These are phyloP conservation scores for Pyralis farinalis DNA, from an alignment of 2,888 invertebrate species.

Conservation along the genomic window DNA sequence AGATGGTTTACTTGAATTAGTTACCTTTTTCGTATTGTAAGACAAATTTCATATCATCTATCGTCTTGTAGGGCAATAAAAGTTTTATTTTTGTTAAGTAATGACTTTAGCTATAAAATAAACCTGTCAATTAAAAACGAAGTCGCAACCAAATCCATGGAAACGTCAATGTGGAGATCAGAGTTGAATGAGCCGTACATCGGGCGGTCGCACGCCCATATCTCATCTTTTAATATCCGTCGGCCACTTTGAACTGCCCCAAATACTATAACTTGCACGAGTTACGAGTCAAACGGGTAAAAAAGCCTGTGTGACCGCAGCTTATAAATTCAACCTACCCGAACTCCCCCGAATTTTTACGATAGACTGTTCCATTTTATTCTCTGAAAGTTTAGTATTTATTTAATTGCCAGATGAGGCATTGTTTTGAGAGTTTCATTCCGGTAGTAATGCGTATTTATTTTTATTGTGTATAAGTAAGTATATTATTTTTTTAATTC, in stretches of 20 bases:
- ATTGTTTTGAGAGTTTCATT: slow-evolving; percentile 7
- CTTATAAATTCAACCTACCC: slow-evolving; percentile 37
- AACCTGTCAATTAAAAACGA: slow-evolving; percentile 31
- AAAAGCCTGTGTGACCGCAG: slow-evolving; percentile 48
- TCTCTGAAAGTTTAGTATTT: slow-evolving; percentile 26
- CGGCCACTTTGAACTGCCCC: slow-evolving; percentile 74
- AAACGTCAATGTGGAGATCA: slow-evolving; percentile 42
- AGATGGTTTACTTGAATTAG: neutral
- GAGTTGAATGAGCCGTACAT: slow-evolving; percentile 61
- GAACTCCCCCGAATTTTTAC: slow-evolving; percentile 44
- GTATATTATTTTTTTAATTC: neutral
- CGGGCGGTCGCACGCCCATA: slow-evolving; percentile 59
- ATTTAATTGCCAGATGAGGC: slow-evolving; percentile 13
- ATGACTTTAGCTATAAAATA: slow-evolving; percentile 23
- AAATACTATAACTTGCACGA: slow-evolving; percentile 74
- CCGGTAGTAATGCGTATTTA: no score
- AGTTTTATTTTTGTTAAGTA: slow-evolving; percentile 20
- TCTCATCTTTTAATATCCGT: slow-evolving; percentile 70
- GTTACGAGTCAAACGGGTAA: slow-evolving; percentile 62
- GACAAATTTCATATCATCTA: no score
- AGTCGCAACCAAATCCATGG: slow-evolving; percentile 30
- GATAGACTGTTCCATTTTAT: slow-evolving; percentile 48
- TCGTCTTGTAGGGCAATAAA: neutral
- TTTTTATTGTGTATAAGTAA: neutral
- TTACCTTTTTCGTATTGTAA: neutral